A percentile compares a stretch with the other conserved stretches of the same genome.
Evolutionary conservation across 1,140 invertebrate species (phyloP).

Genomic region (Atta colombica): DNA sequence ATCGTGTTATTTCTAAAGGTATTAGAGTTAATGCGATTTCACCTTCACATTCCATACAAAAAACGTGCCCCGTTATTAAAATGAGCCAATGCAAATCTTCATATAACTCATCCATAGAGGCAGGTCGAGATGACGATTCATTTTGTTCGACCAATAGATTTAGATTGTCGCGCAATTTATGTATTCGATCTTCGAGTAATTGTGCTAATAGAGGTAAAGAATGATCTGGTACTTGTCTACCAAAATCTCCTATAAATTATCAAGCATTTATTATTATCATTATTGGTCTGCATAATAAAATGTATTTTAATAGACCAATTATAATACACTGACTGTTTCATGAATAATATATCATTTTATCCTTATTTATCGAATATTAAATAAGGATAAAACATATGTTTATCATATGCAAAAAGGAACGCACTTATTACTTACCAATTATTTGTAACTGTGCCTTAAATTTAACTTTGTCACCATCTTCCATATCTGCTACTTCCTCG

Average conservation of each 20-base stretch:
- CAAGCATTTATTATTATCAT: constrained; percentile 7
- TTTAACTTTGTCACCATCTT: constrained; percentile 90
- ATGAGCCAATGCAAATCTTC: constrained; percentile 97
- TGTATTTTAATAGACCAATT: background rate
- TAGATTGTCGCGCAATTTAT: constrained; percentile 88
- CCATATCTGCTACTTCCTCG: constrained; percentile 89
- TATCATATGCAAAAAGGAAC: too few relatives aligned
- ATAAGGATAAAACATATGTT: too few relatives aligned
- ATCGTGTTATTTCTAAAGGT: constrained; percentile 91
- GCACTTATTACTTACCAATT: constrained; percentile 86
- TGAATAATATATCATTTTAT: too few relatives aligned
- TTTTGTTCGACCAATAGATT: constrained; percentile 88
- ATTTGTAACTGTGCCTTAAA: constrained; percentile 91
- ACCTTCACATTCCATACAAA: constrained; percentile 91
- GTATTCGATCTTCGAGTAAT: constrained; percentile 89
- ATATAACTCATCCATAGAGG: constrained; percentile 89
- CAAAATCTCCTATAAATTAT: constrained; percentile 81
- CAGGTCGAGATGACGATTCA: constrained; percentile 87
- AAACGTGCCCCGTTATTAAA: constrained; percentile 92
- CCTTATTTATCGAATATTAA: too few relatives aligned
- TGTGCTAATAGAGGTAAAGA: constrained; percentile 88
- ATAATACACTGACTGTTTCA: background rate
- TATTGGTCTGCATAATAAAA: constrained; percentile 25
- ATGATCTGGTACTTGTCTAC: constrained; percentile 87
- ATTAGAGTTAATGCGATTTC: constrained; percentile 90